phyloP scores from a whole-genome alignment of 2,113 vertebrate species.

The Monarcha castaneiventris region DNA sequence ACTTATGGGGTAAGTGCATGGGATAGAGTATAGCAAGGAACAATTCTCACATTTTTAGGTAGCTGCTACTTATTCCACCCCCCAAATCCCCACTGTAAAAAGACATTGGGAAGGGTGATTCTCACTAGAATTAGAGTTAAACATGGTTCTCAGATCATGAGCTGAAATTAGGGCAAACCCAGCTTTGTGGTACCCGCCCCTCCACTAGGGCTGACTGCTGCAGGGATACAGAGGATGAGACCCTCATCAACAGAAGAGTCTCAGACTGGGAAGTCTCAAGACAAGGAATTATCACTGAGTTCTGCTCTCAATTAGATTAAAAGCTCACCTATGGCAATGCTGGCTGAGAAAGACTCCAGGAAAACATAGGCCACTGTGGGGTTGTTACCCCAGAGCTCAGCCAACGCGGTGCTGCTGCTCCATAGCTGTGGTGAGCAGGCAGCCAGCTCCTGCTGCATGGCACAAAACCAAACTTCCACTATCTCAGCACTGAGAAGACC shows the following conservation, averaged over 20 bases:
- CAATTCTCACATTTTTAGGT: neutral
- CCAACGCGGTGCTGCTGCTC: neutral
- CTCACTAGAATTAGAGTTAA: neutral
- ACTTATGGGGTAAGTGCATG: neutral
- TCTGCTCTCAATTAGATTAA: neutral
- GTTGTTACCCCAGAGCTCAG: neutral
- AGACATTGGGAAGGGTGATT: neutral
- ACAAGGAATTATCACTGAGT: neutral
- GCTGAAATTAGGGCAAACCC: neutral
- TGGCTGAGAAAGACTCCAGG: neutral
- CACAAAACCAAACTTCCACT: neutral
- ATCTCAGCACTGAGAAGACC: neutral
- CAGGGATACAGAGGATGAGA: neutral
- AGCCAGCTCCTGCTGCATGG: neutral
- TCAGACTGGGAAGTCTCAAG: neutral
- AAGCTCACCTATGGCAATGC: neutral
- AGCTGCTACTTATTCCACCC: neutral
- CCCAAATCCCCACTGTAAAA: neutral
- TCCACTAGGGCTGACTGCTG: neutral
- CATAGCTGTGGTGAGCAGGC: neutral
- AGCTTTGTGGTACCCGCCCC: neutral
- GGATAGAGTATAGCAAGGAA: neutral
- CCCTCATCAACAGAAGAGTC: rapidly evolving
- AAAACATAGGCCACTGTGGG: neutral
- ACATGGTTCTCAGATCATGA: neutral